Percentiles rank a stretch among this genome's conserved stretches.
Evolutionary conservation across 2,797 vertebrate genomes (phyloP).

Genomic region (Vipera ursinii): DNA sequence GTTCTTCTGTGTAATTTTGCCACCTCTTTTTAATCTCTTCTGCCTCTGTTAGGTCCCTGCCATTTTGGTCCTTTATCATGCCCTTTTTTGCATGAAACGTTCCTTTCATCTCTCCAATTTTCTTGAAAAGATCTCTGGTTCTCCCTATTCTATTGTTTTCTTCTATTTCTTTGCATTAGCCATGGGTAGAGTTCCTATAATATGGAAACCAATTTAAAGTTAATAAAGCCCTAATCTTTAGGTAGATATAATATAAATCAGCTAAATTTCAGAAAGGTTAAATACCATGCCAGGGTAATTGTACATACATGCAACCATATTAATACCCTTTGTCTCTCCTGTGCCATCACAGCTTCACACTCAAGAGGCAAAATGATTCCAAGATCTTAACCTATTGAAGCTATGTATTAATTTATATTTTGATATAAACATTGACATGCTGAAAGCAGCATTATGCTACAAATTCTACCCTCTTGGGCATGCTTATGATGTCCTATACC

Average conservation of each 20-base stretch:
- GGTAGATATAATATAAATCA: not conserved
- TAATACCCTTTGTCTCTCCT: not conserved
- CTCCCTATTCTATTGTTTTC: no score
- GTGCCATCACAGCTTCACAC: not conserved
- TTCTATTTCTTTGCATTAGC: no score
- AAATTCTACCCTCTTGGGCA: not conserved
- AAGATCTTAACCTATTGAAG: not conserved
- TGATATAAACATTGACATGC: not conserved
- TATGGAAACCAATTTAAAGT: not conserved
- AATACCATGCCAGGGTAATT: not conserved
- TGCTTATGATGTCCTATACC: no score
- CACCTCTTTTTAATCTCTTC: no score
- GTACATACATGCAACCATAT: not conserved
- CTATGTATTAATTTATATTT: not conserved
- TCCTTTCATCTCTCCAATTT: no score
- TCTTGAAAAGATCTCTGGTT: no score
- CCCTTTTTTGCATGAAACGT: no score
- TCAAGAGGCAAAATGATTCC: not conserved
- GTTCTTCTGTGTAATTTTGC: no score
- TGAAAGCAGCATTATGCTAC: not conserved
- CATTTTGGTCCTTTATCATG: no score
- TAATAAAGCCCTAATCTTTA: not conserved
- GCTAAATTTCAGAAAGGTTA: not conserved
- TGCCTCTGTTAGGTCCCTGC: no score
- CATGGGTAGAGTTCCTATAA: not conserved